phyloP scores from a whole-genome alignment of 2,797 vertebrate genomes.

The Poeciliopsis gracilis region DNA sequence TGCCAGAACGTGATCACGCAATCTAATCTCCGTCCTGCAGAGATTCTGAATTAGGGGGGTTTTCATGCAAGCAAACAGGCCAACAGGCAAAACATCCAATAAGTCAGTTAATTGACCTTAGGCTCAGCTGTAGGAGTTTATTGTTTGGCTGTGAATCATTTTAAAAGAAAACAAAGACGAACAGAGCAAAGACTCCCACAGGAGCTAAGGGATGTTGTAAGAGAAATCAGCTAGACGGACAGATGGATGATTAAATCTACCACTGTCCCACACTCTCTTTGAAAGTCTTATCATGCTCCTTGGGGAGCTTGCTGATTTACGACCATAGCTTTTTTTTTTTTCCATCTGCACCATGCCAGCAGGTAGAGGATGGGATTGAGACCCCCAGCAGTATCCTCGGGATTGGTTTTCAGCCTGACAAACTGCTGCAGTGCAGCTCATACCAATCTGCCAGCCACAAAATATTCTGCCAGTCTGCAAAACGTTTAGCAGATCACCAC shows the following conservation, averaged over 20 bases:
- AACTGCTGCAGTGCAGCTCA: slow-evolving; percentile 67
- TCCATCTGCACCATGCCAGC: slow-evolving; percentile 58
- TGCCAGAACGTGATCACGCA: slow-evolving; percentile 42
- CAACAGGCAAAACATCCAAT: slow-evolving; percentile 1
- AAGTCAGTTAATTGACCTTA: slow-evolving; percentile 9
- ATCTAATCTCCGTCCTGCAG: slow-evolving; percentile 38
- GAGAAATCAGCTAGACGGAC: slow-evolving; percentile 13
- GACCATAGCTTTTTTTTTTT: slow-evolving; percentile 42
- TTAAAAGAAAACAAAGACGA: not conserved
- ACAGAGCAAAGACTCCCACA: not conserved
- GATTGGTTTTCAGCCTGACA: slow-evolving; percentile 69
- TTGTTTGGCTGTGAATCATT: slow-evolving; percentile 24
- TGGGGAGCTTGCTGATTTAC: slow-evolving; percentile 59
- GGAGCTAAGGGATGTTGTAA: slow-evolving; percentile 6
- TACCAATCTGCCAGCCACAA: slow-evolving; percentile 46
- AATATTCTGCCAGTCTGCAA: slow-evolving; percentile 39
- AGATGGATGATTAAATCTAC: slow-evolving; percentile 23
- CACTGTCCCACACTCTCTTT: slow-evolving; percentile 25
- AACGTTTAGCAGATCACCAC: slow-evolving; percentile 47
- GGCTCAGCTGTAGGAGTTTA: not conserved
- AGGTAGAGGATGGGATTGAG: slow-evolving; percentile 62
- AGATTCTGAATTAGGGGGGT: slow-evolving; percentile 25
- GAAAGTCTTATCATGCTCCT: slow-evolving; percentile 47
- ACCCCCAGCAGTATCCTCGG: slow-evolving; percentile 61
- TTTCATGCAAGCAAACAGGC: slow-evolving; percentile 11